These are phyloP conservation scores for Eupithecia insigniata DNA, from an alignment of 2,888 invertebrate genomes.

Conservation along the genomic window DNA sequence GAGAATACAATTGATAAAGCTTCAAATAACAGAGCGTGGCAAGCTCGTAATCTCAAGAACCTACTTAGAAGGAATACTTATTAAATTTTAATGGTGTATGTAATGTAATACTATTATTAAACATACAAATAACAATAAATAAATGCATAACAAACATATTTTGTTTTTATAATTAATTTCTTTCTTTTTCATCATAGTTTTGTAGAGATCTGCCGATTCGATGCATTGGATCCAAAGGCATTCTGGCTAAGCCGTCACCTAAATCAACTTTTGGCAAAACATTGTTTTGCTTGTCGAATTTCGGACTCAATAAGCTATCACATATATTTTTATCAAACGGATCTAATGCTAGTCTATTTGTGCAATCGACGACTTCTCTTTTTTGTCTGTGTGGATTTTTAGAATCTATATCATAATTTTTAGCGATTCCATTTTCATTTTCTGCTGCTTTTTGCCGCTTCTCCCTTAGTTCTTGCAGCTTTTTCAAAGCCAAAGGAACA, in stretches of 20 bases:
- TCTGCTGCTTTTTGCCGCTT: conserved; percentile 22
- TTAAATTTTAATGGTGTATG: neutral
- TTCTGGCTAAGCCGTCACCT: conserved; percentile 54
- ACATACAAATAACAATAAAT: conserved; percentile 40
- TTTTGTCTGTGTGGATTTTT: conserved; percentile 56
- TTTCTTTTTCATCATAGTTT: conserved; percentile 58
- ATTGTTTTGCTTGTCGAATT: conserved; percentile 12
- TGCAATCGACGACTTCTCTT: conserved; percentile 69
- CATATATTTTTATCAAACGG: conserved; percentile 67
- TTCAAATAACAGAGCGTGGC: neutral
- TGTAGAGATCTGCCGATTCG: conserved; percentile 70
- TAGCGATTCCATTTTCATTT: conserved; percentile 14
- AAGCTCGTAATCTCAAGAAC: neutral
- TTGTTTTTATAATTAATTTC: conserved; percentile 19
- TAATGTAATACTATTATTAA: conserved; percentile 7
- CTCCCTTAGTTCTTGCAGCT: conserved; percentile 28
- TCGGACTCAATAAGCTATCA: conserved; percentile 48
- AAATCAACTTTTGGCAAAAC: conserved; percentile 49
- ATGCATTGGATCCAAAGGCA: conserved; percentile 59
- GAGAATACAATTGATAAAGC: neutral
- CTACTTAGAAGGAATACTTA: neutral
- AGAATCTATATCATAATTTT: neutral
- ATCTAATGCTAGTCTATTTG: conserved; percentile 56
- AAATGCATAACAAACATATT: conserved; percentile 42
- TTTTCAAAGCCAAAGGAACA: conserved; percentile 58